These are phyloP conservation scores for Pediacus dermestoides DNA, from an alignment of 2,888 invertebrate genomes.

Conservation along the genomic window DNA sequence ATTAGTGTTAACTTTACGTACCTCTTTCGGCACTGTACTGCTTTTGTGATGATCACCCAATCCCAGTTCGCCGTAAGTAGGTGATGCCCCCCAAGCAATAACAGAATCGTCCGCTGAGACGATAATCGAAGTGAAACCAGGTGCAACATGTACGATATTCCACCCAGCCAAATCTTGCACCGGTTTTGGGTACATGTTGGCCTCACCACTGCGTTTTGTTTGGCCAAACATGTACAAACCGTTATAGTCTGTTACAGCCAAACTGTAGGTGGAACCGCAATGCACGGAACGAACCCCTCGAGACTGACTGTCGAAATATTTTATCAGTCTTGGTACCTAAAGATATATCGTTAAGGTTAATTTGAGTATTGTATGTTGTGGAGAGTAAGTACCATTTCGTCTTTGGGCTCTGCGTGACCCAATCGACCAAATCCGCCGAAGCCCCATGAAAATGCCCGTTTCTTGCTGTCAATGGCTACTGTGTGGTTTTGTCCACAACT, in stretches of 20 bases:
- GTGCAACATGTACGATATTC: constrained; percentile 81
- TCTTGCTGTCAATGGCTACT: constrained; percentile 84
- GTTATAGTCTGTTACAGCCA: constrained; percentile 77
- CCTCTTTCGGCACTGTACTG: constrained; percentile 87
- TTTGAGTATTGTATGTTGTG: background rate
- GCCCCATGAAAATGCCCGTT: constrained; percentile 91
- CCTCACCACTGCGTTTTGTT: constrained; percentile 89
- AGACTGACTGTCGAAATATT: constrained; percentile 81
- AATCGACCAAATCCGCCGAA: constrained; percentile 93
- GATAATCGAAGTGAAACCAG: constrained; percentile 78
- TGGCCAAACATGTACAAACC: constrained; percentile 83
- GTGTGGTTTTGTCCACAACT: constrained; percentile 90
- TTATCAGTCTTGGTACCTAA: constrained; percentile 67
- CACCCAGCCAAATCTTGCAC: constrained; percentile 92
- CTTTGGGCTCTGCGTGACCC: constrained; percentile 89
- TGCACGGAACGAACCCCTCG: constrained; percentile 77
- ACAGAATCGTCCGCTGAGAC: constrained; percentile 87
- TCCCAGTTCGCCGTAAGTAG: constrained; percentile 90
- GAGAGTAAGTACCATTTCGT: constrained; percentile 75
- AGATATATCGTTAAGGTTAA: constrained; percentile 12
- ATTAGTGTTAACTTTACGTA: too few relatives aligned
- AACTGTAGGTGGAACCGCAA: constrained; percentile 83
- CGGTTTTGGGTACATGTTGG: constrained; percentile 95
- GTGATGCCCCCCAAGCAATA: constrained; percentile 91
- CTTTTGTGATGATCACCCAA: constrained; percentile 80